Evolutionary conservation across 2,888 invertebrate species (phyloP), one percentile per base, ranked within the genome.

Genomic region (Amphipoea lucens): DNA sequence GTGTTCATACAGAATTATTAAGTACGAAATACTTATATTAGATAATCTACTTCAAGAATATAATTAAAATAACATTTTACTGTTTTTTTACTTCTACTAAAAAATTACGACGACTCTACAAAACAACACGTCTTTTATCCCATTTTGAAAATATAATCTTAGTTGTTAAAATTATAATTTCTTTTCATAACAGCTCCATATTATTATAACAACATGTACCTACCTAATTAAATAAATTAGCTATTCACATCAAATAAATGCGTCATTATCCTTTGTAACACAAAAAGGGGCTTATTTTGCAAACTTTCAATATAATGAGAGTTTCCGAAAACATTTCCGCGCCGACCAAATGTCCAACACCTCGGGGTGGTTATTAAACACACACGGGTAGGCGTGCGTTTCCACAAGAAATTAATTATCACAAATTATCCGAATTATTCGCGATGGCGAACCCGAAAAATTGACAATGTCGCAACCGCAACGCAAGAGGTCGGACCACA

Each of bases 291-390:
- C n/a, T 76, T 75, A 76, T 83, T 87, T 74, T 63, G 36, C 36
- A 74, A 89, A 90, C 88, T 89, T 91, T 90, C 86, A 36, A 82
- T 62, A 84, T 88, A 90, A 87, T 87, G 69, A 57, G 78, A 83
- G 86, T 88, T 86, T 71, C 76, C 69, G 79, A 90, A 92, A 90
- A 90, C 89, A 90, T 88, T 86, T 87, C 82, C 78, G 72, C 92
- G 93, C 90, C 91, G 82, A 90, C 95, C 95, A 94, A 95, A 95
- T 95, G 95, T 92, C 90, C 90, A 81, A 87, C 92, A 94, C 95
- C 95, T 92, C 93, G 83, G 94, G 95, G 90, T 90, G 83, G 87
- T 92, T 91, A 91, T 90, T 90, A 90, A 89, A 87, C 81, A 86
- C 85, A 90, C 78, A 90, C 85, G 69, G 66, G 70, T 45, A 78